A percentile compares a stretch with the other conserved stretches of the same genome.
Evolutionary conservation across 2,113 vertebrate genomes (phyloP).

Genomic region (Prionailurus viverrinus): DNA sequence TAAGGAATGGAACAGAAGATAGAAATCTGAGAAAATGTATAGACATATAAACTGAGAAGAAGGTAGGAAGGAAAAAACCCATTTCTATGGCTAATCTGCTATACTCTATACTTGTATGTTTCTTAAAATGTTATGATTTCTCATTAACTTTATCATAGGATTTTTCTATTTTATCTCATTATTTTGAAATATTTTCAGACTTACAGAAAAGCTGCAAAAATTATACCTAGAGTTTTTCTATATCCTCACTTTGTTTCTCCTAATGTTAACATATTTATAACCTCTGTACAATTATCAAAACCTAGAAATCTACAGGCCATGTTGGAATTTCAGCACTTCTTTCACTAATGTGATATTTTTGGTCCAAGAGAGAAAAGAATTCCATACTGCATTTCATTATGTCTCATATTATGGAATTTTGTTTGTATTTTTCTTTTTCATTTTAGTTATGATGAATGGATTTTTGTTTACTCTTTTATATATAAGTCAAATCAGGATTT

Average conservation of each 20-base stretch:
- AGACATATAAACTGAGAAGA: neutral
- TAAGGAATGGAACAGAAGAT: neutral
- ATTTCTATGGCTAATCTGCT: neutral
- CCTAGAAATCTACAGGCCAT: neutral
- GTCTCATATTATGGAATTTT: neutral
- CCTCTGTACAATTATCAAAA: neutral
- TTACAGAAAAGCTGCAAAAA: neutral
- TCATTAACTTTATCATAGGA: neutral
- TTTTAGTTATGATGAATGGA: neutral
- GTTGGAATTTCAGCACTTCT: neutral
- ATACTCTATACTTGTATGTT: neutral
- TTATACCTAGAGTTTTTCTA: neutral
- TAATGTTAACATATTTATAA: neutral
- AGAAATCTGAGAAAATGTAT: neutral
- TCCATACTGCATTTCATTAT: neutral
- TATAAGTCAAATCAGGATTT: neutral
- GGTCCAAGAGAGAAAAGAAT: neutral
- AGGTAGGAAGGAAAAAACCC: neutral
- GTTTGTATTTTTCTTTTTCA: neutral
- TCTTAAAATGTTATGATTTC: neutral
- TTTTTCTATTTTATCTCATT: neutral
- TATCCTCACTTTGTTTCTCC: fast-evolving
- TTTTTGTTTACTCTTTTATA: neutral
- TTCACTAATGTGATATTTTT: neutral
- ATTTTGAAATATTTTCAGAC: slow-evolving; percentile 3